Conservation (phyloP, 1,140 invertebrate genomes). For the Drosophila suzukii region DNA sequence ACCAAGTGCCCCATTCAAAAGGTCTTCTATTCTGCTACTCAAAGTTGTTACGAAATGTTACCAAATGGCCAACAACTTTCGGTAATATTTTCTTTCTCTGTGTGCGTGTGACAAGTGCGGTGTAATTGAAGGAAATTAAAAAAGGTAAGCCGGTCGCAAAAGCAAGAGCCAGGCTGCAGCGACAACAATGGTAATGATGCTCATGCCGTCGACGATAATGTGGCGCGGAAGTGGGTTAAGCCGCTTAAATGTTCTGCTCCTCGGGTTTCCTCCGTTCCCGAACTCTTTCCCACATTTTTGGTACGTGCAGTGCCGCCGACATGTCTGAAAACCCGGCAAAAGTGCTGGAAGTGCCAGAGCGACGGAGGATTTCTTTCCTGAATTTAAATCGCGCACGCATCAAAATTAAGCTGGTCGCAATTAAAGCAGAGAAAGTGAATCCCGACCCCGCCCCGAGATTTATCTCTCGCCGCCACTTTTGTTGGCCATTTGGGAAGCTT, state of each 20-base stretch:
- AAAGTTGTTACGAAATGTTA: slow-evolving; percentile 14
- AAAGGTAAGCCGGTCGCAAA: slow-evolving; percentile 51
- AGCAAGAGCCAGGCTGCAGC: slow-evolving; percentile 36
- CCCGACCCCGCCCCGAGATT: slow-evolving; percentile 33
- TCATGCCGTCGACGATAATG: slow-evolving; percentile 63
- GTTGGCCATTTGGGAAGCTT: slow-evolving; percentile 53
- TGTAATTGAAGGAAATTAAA: slow-evolving; percentile 81
- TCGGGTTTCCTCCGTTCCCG: not conserved
- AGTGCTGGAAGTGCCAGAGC: slow-evolving; percentile 29
- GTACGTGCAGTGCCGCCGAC: slow-evolving; percentile 17
- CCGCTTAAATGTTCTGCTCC: slow-evolving; percentile 73
- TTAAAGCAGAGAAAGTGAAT: slow-evolving; percentile 77
- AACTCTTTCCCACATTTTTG: slow-evolving; percentile 40
- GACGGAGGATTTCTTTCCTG: slow-evolving; percentile 46
- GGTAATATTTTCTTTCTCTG: slow-evolving; percentile 6
- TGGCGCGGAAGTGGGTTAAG: slow-evolving; percentile 80
- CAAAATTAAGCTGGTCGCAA: slow-evolving; percentile 72
- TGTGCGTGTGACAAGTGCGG: slow-evolving; percentile 69
- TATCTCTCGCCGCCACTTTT: slow-evolving; percentile 41
- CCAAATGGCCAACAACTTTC: slow-evolving; percentile 24
- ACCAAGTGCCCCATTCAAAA: not conserved
- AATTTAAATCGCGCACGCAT: slow-evolving; percentile 69
- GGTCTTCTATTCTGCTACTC: too few relatives aligned
- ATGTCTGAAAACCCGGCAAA: slow-evolving; percentile 35
- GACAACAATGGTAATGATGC: slow-evolving; percentile 43